Conservation (phyloP, 2,797 vertebrate genomes). For the Pempheris klunzingeri region DNA sequence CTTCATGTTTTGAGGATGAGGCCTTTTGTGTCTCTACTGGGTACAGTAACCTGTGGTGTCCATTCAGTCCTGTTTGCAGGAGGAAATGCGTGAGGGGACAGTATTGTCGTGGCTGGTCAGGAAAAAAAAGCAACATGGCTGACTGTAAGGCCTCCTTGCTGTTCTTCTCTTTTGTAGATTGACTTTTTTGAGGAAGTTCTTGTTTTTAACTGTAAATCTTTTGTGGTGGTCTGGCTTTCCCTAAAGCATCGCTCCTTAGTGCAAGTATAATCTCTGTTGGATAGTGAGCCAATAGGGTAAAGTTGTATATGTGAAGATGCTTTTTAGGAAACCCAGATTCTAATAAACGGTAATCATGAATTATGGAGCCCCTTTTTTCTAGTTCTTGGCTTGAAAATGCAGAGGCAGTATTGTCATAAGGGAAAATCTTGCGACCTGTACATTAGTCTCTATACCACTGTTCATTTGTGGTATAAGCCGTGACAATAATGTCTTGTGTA, state of each 20-base stretch:
- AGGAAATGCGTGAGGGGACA: slow-evolving; percentile 33
- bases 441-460: slow-evolving; percentile 15
- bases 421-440: slow-evolving; percentile 11
- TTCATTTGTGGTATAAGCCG: slow-evolving; percentile 35
- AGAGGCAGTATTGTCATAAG: slow-evolving; percentile 38
- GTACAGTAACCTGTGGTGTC: slow-evolving; percentile 77
- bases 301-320: slow-evolving; percentile 36
- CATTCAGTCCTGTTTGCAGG: slow-evolving; percentile 65
- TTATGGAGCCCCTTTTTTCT: background rate
- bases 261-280: slow-evolving; percentile 34
- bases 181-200: slow-evolving; percentile 59
- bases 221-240: slow-evolving; percentile 42
- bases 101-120: slow-evolving; percentile 40
- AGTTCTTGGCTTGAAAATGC: slow-evolving; percentile 30
- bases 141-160: slow-evolving; percentile 45
- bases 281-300: slow-evolving; percentile 26
- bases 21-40: slow-evolving; percentile 76
- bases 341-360: slow-evolving; percentile 1
- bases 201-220: slow-evolving; percentile 49
- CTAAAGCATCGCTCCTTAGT: slow-evolving; percentile 8
- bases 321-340: slow-evolving; percentile 49
- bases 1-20: slow-evolving; percentile 69
- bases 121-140: slow-evolving; percentile 50
- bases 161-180: slow-evolving; percentile 38
- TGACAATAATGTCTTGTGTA: slow-evolving; percentile 27